Base-by-base conservation (phyloP, 2,888 invertebrate species). In the Noctua fimbriata region DNA sequence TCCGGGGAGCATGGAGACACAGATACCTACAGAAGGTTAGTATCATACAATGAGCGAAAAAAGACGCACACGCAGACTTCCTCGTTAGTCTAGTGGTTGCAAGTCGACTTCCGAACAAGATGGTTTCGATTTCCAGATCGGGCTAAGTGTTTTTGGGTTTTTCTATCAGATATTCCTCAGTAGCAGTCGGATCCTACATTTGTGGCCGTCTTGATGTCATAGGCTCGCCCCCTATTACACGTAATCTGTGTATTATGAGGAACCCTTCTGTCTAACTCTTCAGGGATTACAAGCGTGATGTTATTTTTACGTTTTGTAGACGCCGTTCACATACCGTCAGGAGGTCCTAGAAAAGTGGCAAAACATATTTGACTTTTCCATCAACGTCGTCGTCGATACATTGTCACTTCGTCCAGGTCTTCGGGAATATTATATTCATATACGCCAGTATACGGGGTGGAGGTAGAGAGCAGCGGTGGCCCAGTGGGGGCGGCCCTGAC, bases 1-100 rank as follows among this genome's bases (percentile, higher is more conserved):
- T 82, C 87, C 5, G 76, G 87, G 86, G 90, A 83, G 78, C 75
- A 77, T 77, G 81, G 55, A 76, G 69, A 47, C 49, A 41, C 44
- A 41, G 32, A 69, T 67, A 10, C 1, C 10, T 21, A 12, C 79
- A 79, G 79, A 79, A 79, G 79, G 36, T 49, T 32, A 55, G 14
- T 21, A 66, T 18, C 18, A 18, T n/a, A n/a, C n/a, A n/a, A 18
- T 24, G 9, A 41, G 9, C 3, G 14, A 24, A n/a, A 32, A 36
- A 14, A 14, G 28, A 44, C 21, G 44, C 14, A 58, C 44, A 44
- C 28, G 41, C 16, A 71, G 41, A n/a, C 36, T 58, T 4, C 58
- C n/a, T n/a, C 58, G 18, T 32, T 63, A 6, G 63, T 63, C 2
- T 63, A 63, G 32, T 0, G 14, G n/a, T 58, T 5, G 28, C 14